Percentiles rank a stretch among this genome's conserved stretches.
Conservation (phyloP, 1,140 invertebrate species). For the Lasioglossum albipes region DNA sequence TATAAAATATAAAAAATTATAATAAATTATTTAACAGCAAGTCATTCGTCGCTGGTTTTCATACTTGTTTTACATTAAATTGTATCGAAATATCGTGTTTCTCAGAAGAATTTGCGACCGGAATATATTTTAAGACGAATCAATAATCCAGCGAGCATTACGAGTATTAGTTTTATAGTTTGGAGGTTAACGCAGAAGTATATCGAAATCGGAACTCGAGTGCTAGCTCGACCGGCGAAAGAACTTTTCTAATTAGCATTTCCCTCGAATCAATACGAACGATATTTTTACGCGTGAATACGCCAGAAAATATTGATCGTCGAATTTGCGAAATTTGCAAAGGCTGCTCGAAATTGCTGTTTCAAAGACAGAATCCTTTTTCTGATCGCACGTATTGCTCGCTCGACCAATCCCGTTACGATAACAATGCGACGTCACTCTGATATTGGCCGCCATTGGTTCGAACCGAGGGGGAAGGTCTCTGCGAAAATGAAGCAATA, state of each 20-base stretch:
- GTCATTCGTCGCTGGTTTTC: neutral
- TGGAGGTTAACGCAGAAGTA: conserved; percentile 50
- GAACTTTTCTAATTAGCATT: neutral
- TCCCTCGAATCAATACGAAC: neutral
- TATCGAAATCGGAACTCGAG: conserved; percentile 33
- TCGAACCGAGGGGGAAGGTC: neutral
- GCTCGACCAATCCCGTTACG: conserved; percentile 33
- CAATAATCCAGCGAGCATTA: conserved; percentile 22
- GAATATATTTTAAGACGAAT: conserved; percentile 1
- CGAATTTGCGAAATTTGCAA: conserved; percentile 34
- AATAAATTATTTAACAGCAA: neutral
- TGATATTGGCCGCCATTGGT: conserved; percentile 14
- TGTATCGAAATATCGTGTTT: neutral
- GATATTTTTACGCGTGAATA: neutral
- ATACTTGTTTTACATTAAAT: neutral
- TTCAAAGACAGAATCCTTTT: conserved; percentile 49
- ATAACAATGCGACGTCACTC: conserved; percentile 37
- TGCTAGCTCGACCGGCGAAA: conserved; percentile 1
- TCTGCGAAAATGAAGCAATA: conserved; percentile 28
- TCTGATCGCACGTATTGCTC: conserved; percentile 15
- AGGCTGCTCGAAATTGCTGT: conserved; percentile 28
- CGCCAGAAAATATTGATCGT: conserved; percentile 29
- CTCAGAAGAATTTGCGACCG: neutral
- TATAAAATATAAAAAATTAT: conserved; percentile 10
- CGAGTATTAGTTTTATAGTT: conserved; percentile 31